phyloP scores from a whole-genome alignment of 2,888 invertebrate species.

The Limnephilus lunatus region DNA sequence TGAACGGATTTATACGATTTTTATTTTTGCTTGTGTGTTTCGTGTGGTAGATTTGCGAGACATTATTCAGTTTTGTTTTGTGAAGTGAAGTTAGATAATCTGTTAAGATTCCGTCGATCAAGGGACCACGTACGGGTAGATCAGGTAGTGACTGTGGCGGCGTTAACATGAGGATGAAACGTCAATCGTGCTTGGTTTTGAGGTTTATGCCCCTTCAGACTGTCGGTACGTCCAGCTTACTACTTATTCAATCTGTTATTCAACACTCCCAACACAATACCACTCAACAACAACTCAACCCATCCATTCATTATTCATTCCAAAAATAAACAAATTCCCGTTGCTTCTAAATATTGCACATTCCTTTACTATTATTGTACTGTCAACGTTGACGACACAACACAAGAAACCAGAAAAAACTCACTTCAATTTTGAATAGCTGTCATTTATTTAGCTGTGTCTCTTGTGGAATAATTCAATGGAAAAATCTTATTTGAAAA shows the following conservation, averaged over 20 bases:
- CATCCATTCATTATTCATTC: not conserved
- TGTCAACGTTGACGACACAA: not conserved
- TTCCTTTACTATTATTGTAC: not conserved
- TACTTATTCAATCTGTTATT: not conserved
- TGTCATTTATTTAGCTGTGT: not conserved
- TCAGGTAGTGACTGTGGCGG: constrained; percentile 58
- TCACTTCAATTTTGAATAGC: not conserved
- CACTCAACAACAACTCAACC: not conserved
- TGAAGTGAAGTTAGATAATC: constrained; percentile 60
- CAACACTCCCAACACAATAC: not conserved
- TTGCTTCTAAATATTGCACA: not conserved
- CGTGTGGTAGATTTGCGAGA: constrained; percentile 47
- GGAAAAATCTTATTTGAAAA: not conserved
- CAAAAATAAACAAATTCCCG: not conserved
- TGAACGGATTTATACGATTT: constrained; percentile 31
- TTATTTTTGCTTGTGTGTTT: constrained; percentile 39
- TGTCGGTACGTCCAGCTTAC: constrained; percentile 54
- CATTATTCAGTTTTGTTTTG: constrained; percentile 51
- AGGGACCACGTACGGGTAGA: constrained; percentile 64
- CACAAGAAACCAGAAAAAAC: not conserved
- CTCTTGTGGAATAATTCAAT: not conserved
- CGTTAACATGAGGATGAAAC: constrained; percentile 80
- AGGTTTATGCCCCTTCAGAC: constrained; percentile 77
- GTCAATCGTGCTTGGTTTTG: constrained; percentile 81
- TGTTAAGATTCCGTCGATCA: constrained; percentile 66